Conservation (phyloP, 2,113 vertebrate genomes). For the Zeus faber region DNA sequence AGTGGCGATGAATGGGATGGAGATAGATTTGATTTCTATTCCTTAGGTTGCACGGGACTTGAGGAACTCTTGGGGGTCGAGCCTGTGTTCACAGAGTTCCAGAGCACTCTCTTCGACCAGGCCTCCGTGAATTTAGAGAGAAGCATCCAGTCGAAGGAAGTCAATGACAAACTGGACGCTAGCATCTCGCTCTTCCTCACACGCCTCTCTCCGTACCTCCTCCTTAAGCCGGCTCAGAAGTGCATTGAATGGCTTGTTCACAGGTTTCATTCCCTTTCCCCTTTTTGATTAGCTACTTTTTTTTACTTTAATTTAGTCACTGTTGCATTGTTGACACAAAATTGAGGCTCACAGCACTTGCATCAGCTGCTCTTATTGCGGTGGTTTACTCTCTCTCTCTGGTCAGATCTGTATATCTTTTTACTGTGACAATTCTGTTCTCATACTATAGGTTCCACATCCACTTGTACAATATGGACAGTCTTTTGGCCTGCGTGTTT, state of each 20-base stretch:
- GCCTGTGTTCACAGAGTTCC: slow-evolving; percentile 83
- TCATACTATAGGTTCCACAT: slow-evolving; percentile 98
- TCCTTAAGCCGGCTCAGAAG: slow-evolving; percentile 94
- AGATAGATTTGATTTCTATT: too few relatives aligned
- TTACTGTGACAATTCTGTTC: too few relatives aligned
- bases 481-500: slow-evolving; percentile 86
- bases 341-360: too few relatives aligned
- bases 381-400: too few relatives aligned
- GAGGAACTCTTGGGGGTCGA: slow-evolving; percentile 93
- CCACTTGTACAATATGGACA: slow-evolving; percentile 90
- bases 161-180: slow-evolving; percentile 86
- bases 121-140: slow-evolving; percentile 84
- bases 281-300: too few relatives aligned
- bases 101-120: slow-evolving; percentile 85
- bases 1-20: neutral
- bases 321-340: too few relatives aligned
- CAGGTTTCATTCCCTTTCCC: slow-evolving; percentile 72
- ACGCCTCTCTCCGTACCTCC: slow-evolving; percentile 90
- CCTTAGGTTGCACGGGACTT: slow-evolving; percentile 89
- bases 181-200: slow-evolving; percentile 85
- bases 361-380: too few relatives aligned
- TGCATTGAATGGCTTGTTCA: slow-evolving; percentile 96
- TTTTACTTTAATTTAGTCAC: too few relatives aligned
- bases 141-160: slow-evolving; percentile 88
- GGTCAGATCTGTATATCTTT: too few relatives aligned